Evolutionary conservation across 30 jellyfish, hydroid and myxozoan genomes (phyloP), one percentile per base, ranked within the genome.

Genomic region (Aurelia sp.): DNA sequence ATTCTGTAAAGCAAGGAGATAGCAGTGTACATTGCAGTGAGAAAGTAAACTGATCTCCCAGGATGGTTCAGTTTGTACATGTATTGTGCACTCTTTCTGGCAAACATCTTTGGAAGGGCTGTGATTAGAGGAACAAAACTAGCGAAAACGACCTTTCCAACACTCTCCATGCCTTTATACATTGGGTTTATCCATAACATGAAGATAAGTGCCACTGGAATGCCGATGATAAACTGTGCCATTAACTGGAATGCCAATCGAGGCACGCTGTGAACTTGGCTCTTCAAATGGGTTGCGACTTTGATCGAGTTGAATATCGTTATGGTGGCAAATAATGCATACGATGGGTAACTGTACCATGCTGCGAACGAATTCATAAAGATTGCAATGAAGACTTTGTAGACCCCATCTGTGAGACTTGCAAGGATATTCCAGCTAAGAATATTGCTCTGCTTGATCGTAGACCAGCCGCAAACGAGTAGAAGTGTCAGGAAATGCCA

Each of bases 361-460:
- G 16, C 48, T 18, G 47, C 93, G n/a, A 20, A 48, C n/a, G 30
- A 47, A 10, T 17, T 51, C 76, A 59, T 30, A 48, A 84, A 84
- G 5, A 84, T 31, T 13, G 86, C 82, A 47, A 48, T 48, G 17
- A 84, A 19, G 62, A 84, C 74, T 31, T 76, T 71, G 64, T 84
- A 84, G 55, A 84, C 66, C 13, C 87, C 93, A 3, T 77, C 86
- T 27, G 74, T 22, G 17, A 73, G 65, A 18, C 81, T 81, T 20
- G 93, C 93, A 37, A 84, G 74, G 22, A 84, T 71, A 33, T 84
- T 84, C 93, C 93, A 84, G 66, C 93, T 84, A 19, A 84, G 40
- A 48, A 84, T 84, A 21, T 73, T 76, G 11, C 67, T 52, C 4
- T 84, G 58, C 23, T 64, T 72, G 6, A 84, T 50, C 50, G 63